Base-by-base conservation (phyloP, 2,888 invertebrate species). In the Stenolophus ochropezus region DNA sequence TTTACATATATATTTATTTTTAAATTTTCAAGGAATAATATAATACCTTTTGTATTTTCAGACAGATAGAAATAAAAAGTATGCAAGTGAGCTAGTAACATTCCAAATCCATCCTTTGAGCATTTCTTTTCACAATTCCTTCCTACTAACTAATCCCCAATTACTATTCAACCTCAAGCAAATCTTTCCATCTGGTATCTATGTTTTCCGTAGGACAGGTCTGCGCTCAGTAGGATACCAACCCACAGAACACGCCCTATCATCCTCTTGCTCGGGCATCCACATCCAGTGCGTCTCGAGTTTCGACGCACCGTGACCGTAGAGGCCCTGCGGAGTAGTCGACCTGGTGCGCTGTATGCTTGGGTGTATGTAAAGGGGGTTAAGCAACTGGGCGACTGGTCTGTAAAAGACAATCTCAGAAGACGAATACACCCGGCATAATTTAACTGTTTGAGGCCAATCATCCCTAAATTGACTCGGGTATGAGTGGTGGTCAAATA, bases 401-500 rank as follows among this genome's bases (percentile, higher is more conserved):
- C 33, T 69, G 65, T 1, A 69, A 27, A 69, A 69, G 65, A 69
- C 65, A 69, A 69, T 33, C 65, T 69, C 33, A 27, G 18, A 33
- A 23, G 65, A 69, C 33, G 65, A 69, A 69, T 69, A 69, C 65
- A 69, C 4, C 33, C 18, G 33, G 33, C 65, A 69, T 69, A 69
- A 69, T 69, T 69, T 69, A 69, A 69, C 33, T 69, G 33, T 69
- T 27, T 33, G n/a, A 4, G 21, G 14, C 8, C 61, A 61, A 61
- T 61, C 61, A 61, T 61, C 61, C 61, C 1, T 4, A 61, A 25
- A 61, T 61, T 61, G 61, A 61, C 56, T 11, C 8, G 11, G 8
- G 11, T 42, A 42, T 42, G 6, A 42, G 33, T 6, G 8, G 33
- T 11, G 51, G 16, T 16, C 14, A 16, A 16, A 51, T 51, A 51